These are phyloP conservation scores for Hipparchia sbordonii DNA, from an alignment of 2,888 invertebrate genomes.

Conservation along the genomic window DNA sequence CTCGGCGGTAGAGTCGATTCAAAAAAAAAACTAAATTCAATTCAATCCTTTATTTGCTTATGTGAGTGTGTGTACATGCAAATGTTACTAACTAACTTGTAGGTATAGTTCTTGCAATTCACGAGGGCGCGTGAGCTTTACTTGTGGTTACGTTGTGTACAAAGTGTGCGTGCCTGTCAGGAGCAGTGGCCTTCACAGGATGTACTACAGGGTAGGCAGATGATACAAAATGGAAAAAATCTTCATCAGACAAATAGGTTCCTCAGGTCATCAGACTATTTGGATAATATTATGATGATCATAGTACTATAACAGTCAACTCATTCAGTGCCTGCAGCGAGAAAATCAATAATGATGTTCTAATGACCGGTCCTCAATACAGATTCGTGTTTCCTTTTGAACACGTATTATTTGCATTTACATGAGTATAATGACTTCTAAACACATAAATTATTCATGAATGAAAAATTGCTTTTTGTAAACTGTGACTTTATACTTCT, in stretches of 20 bases:
- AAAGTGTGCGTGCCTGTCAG: too few species aligned
- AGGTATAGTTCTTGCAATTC: too few species aligned
- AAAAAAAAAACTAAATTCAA: background rate
- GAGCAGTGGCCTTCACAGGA: too few species aligned
- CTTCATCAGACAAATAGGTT: background rate
- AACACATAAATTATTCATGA: constrained; percentile 30
- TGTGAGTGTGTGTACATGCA: too few species aligned
- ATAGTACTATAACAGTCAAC: background rate
- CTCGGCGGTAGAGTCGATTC: background rate
- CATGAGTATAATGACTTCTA: constrained; percentile 38
- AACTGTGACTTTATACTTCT: constrained; percentile 10
- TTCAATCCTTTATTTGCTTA: too few species aligned
- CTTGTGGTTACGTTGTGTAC: too few species aligned
- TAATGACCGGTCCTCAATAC: constrained; percentile 13
- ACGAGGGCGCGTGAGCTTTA: too few species aligned
- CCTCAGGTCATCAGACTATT: background rate
- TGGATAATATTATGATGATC: background rate
- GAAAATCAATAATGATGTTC: constrained; percentile 15
- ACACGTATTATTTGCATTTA: constrained; percentile 36
- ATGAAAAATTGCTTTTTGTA: constrained; percentile 21
- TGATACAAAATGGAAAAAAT: too few species aligned
- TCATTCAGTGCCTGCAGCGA: background rate
- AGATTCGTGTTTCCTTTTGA: constrained; percentile 19
- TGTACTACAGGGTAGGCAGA: too few species aligned
- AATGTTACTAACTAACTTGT: too few species aligned